Evolutionary conservation across 1,140 invertebrate species (phyloP), one percentile per base, ranked within the genome.

Genomic region (Saccostrea echinata): DNA sequence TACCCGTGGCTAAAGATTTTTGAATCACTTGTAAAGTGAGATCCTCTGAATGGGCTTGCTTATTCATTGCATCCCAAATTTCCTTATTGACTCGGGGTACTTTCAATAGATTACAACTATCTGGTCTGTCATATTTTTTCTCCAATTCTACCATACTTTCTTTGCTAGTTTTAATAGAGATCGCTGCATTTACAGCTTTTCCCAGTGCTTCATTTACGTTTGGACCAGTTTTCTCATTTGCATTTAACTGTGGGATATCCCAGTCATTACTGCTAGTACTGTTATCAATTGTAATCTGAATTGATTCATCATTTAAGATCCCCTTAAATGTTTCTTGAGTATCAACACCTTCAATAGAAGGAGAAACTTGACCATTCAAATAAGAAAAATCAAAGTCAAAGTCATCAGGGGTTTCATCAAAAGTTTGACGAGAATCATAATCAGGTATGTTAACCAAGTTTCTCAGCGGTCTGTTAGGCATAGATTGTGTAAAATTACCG

Each of bases 161-260:
- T 82, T 82, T 82, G 21, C 51, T 35, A 43, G 80, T 24, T 43
- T 82, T 82, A 3, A 2, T 43, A 18, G 80, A 82, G n/a, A 82
- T 43, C 16, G 80, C 80, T 82, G 80, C 80, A 52, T 82, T 52
- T 43, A 82, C 80, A 82, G 33, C 80, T 24, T 82, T 82, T 24
- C 51, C 80, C 35, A 82, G 13, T 21, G 80, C 33, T 43, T 52
- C 80, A 43, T 43, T 51, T n/a, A 82, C 35, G 11, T 82, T 82
- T 24, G 80, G 33, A 51, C 30, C 80, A 82, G 53, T 82, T 82
- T 82, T 43, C n/a, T 82, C 16, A 21, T 21, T 43, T 51, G 80
- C 6, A 52, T 43, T 82, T 21, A 82, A 13, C 35, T 82, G 80
- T 43, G 80, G 80, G 4, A 82, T 51, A 71, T 71, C 64, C 64